phyloP scores from a whole-genome alignment of 2,113 vertebrate genomes.

The Misgurnus anguillicaudatus region DNA sequence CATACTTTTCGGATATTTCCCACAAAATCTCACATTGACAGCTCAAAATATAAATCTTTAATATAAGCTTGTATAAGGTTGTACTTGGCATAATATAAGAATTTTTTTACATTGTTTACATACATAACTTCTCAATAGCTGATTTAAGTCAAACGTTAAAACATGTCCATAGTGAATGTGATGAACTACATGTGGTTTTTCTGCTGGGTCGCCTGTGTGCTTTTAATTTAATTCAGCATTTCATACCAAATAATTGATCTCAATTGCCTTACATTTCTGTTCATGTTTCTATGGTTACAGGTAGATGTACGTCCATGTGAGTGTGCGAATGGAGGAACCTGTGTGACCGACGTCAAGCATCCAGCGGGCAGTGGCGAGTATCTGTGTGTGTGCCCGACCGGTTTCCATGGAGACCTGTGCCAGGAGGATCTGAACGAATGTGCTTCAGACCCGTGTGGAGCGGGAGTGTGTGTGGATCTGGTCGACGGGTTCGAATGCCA shows the following conservation, averaged over 20 bases:
- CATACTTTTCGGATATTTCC: background rate
- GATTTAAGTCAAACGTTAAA: too few species aligned
- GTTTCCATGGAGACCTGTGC: conserved; percentile 72
- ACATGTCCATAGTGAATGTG: too few species aligned
- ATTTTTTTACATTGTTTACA: too few species aligned
- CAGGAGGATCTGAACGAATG: conserved; percentile 67
- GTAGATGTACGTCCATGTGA: conserved; percentile 75
- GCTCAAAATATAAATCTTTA: too few species aligned
- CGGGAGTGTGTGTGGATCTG: conserved; percentile 59
- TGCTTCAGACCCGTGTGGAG: conserved; percentile 59
- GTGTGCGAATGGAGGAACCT: conserved; percentile 73
- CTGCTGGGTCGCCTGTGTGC: too few species aligned
- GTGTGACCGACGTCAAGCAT: conserved; percentile 75
- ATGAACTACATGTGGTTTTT: too few species aligned
- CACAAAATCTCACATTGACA: too few species aligned
- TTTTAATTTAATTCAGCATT: too few species aligned
- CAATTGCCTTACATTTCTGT: background rate
- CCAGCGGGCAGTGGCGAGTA: conserved; percentile 80
- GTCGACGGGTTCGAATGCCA: conserved; percentile 62
- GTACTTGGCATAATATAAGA: too few species aligned
- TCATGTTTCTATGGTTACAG: conserved; percentile 56
- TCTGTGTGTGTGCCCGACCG: conserved; percentile 76
- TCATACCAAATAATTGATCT: too few species aligned
- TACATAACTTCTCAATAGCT: too few species aligned
- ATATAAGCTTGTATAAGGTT: too few species aligned